Evolutionary conservation across 2,797 vertebrate genomes (phyloP).

Genomic region (Halcyon leucocephala): DNA sequence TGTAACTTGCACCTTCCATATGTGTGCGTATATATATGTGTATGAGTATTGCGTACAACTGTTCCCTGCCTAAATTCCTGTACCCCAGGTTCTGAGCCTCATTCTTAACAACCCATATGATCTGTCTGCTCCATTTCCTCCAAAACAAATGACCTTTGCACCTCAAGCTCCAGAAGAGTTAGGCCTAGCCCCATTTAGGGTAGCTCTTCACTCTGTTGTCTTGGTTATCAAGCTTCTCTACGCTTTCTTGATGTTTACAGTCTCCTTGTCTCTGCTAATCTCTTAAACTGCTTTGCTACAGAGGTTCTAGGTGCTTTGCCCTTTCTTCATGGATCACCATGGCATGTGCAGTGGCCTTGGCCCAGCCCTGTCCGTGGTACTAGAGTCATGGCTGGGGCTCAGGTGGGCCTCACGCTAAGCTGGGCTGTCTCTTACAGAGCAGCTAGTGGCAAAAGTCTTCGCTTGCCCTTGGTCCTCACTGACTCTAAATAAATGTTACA

Average conservation of each 20-base stretch:
- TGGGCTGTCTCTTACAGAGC: neutral
- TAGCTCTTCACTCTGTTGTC: neutral
- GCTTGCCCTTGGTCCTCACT: neutral
- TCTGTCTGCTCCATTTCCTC: neutral
- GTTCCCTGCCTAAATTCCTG: neutral
- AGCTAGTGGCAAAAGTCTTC: neutral
- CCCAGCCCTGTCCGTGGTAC: conserved; percentile 38
- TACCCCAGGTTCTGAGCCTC: neutral
- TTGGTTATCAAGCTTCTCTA: neutral
- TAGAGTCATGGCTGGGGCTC: neutral
- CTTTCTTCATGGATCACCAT: fast-evolving
- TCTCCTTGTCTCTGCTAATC: neutral
- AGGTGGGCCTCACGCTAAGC: fast-evolving
- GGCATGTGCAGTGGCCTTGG: neutral
- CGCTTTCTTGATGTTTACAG: neutral
- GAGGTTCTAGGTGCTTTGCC: fast-evolving
- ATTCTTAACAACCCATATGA: fast-evolving
- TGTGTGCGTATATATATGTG: fast-evolving
- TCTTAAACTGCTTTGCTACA: neutral
- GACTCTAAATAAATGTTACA: neutral
- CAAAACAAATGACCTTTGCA: neutral
- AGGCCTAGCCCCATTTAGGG: neutral
- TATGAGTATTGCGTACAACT: neutral
- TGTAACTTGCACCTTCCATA: neutral
- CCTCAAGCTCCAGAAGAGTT: neutral